phyloP scores from a whole-genome alignment of 2,888 invertebrate genomes.

The Agrochola macilenta region DNA sequence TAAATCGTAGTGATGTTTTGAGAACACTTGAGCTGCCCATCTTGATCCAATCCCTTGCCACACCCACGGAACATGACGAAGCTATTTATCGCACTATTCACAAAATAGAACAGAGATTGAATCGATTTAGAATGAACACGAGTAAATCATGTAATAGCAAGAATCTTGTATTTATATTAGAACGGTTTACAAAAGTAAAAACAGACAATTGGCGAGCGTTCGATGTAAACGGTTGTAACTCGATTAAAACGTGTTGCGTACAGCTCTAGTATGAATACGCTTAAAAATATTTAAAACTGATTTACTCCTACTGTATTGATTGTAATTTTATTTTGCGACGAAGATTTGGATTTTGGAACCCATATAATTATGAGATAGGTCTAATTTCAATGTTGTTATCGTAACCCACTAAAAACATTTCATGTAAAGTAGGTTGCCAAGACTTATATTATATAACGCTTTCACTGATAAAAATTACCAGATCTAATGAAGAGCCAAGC shows the following conservation, averaged over 20 bases:
- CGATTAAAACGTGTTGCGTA: constrained; percentile 12
- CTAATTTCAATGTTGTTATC: too few species aligned
- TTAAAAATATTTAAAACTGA: too few species aligned
- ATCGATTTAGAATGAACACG: constrained; percentile 43
- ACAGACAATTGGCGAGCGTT: constrained; percentile 39
- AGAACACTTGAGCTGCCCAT: constrained; percentile 34
- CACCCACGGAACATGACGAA: constrained; percentile 41
- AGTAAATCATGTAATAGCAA: constrained; percentile 52
- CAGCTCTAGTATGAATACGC: too few species aligned
- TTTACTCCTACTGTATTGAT: too few species aligned
- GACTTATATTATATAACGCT: too few species aligned
- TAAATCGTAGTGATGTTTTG: constrained; percentile 7
- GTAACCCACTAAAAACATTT: too few species aligned
- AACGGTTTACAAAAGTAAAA: constrained; percentile 41
- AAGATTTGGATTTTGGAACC: too few species aligned
- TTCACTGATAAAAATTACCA: too few species aligned
- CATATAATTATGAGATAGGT: too few species aligned
- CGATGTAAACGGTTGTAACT: constrained; percentile 13
- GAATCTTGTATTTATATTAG: constrained; percentile 38
- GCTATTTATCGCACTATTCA: constrained; percentile 8
- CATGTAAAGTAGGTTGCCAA: too few species aligned
- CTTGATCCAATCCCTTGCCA: constrained; percentile 36
- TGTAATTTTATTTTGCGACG: too few species aligned
- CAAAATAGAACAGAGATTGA: constrained; percentile 28
- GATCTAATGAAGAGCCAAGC: too few species aligned